Evolutionary conservation across 1,140 invertebrate genomes (phyloP), one percentile per base, ranked within the genome.

Genomic region (Arctopsyche grandis): DNA sequence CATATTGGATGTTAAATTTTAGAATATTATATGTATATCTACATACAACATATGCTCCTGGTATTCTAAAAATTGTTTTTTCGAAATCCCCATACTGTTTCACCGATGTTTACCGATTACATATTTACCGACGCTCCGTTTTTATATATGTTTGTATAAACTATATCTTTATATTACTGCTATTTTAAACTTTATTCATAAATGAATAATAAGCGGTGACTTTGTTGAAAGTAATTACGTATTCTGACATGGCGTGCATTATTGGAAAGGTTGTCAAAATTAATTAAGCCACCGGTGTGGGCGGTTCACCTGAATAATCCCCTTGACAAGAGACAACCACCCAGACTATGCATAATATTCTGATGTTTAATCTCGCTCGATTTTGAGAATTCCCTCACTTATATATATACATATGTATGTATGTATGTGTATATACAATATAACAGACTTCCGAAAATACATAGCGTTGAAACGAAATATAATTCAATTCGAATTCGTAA

Each of bases 241-340:
- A 66, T 26, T 26, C 63, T 14, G 48, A 52, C 48, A 26, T 26
- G 24, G 21, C 21, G 63, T 66, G 63, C 63, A 26, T 26, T 66
- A 66, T 66, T 24, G 63, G 63, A 66, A 66, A 66, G 24, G 63
- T 22, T 66, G 63, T 66, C 63, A 66, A 66, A 66, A 66, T 66
- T 66, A 66, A 66, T 66, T 66, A 66, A 24, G 63, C 9, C 14
- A 29, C 22, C 24, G 9, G 22, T 29, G 63, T 66, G 63, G 63
- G 63, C 14, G 21, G 63, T 66, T n/a, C 24, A 66, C 63, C 24
- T 66, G 63, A 12, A 26, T 66, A 66, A 66, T 66, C 63, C 63
- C 24, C 21, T 7, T 24, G 63, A 66, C 24, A 66, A 9, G 21
- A 66, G 24, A 9, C 63, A 52, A 22, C 63, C 21, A 66, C 21